Conservation (phyloP, 2,888 invertebrate species). For the Drosophila birchii region DNA sequence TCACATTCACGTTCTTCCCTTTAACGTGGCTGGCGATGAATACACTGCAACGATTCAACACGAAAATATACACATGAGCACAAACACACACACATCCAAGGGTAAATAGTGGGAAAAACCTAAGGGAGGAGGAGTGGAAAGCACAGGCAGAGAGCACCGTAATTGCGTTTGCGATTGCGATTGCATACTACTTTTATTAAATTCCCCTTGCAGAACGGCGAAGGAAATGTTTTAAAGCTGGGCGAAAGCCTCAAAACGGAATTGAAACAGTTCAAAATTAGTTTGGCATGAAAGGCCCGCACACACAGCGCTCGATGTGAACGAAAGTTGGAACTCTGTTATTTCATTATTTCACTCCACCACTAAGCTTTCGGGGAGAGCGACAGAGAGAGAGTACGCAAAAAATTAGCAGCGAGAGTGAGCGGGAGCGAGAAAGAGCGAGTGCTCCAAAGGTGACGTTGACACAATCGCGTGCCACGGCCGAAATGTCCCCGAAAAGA, state of each 20-base stretch:
- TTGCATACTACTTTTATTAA: conserved; percentile 33
- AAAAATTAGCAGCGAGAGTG: conserved; percentile 51
- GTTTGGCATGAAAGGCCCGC: conserved; percentile 37
- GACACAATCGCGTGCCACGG: conserved; percentile 61
- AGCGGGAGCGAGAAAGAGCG: conserved; percentile 43
- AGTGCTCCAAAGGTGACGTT: conserved; percentile 74
- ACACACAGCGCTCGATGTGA: conserved; percentile 24
- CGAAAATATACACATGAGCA: conserved; percentile 56
- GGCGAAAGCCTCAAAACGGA: conserved; percentile 18
- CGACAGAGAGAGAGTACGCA: conserved; percentile 62
- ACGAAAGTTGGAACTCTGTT: conserved; percentile 39
- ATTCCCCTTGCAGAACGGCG: conserved; percentile 4
- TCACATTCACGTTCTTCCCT: conserved; percentile 79
- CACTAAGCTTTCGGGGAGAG: conserved; percentile 42
- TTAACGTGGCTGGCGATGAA: conserved; percentile 80
- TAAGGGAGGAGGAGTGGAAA: conserved; percentile 38
- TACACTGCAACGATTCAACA: conserved; percentile 71
- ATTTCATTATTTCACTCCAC: conserved; percentile 42
- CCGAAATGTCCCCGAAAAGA: conserved; percentile 22
- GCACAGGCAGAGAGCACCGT: conserved; percentile 44
- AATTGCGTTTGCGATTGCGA: conserved; percentile 26
- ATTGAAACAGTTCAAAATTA: conserved; percentile 29
- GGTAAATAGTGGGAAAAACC: conserved; percentile 46
- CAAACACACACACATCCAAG: conserved; percentile 14
- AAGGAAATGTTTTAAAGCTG: conserved; percentile 10